Evolutionary conservation across 2,797 vertebrate species (phyloP).

Genomic region (Yasuhikotakia modesta): DNA sequence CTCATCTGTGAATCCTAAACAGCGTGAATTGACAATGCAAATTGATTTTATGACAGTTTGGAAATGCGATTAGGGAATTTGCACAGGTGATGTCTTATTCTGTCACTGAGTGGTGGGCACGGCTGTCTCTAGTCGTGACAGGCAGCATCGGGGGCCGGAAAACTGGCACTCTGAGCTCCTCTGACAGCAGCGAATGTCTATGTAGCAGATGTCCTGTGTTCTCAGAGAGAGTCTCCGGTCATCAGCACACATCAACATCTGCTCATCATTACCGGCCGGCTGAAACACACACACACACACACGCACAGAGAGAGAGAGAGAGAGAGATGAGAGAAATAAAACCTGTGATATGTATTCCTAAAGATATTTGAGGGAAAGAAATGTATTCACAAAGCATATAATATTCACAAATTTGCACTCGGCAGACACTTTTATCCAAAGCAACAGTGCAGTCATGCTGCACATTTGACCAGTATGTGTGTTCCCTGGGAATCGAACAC

Average conservation of each 20-base stretch:
- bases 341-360: conserved; percentile 1
- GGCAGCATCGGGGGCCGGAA: conserved; percentile 24
- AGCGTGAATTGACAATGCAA: conserved; percentile 24
- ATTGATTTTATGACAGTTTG: conserved; percentile 30
- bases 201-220: conserved; percentile 58
- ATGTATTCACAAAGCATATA: not conserved
- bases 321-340: not conserved
- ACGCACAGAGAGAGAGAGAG: conserved; percentile 27
- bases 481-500: too few relatives aligned
- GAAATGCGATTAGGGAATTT: conserved; percentile 25
- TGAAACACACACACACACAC: conserved; percentile 32
- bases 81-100: conserved; percentile 47
- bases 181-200: conserved; percentile 45
- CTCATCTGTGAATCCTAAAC: conserved; percentile 13
- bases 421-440: too few relatives aligned
- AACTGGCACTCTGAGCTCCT: conserved; percentile 40
- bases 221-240: conserved; percentile 59
- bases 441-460: too few relatives aligned
- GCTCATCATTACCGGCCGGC: conserved; percentile 58
- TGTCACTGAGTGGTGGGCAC: conserved; percentile 25
- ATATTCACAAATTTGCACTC: too few relatives aligned
- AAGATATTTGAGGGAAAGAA: conserved; percentile 4
- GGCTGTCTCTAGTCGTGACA: conserved; percentile 26
- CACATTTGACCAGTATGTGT: too few relatives aligned
- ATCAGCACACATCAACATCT: conserved; percentile 58